Evolutionary conservation across 2,888 invertebrate species (phyloP).

Genomic region (Eugnorisma glareosa): DNA sequence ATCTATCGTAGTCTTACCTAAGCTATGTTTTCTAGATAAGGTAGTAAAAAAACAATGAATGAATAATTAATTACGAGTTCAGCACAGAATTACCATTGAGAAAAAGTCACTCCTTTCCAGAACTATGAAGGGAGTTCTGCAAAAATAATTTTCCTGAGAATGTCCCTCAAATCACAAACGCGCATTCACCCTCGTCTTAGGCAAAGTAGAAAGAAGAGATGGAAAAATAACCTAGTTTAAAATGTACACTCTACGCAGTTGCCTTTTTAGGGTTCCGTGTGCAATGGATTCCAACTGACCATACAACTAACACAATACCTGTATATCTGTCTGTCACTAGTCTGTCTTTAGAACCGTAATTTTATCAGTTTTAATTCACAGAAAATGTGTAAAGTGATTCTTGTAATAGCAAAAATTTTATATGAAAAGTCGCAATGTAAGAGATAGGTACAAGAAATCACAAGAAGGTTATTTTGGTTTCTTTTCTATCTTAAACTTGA

Average conservation of each 20-base stretch:
- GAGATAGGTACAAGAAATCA: neutral
- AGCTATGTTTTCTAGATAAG: no score
- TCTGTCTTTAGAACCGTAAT: neutral
- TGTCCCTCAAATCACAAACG: constrained; percentile 16
- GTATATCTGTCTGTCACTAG: no score
- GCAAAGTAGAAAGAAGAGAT: constrained; percentile 74
- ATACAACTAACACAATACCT: neutral
- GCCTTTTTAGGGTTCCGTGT: constrained; percentile 29
- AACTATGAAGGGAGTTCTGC: neutral
- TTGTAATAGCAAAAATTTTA: neutral
- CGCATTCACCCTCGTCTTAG: constrained; percentile 55
- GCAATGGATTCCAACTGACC: neutral
- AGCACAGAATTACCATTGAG: neutral
- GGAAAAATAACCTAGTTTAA: constrained; percentile 79
- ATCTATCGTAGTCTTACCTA: no score
- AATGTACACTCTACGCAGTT: constrained; percentile 61
- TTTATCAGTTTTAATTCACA: neutral
- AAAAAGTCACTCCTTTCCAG: neutral
- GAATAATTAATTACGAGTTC: neutral
- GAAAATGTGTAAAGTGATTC: neutral
- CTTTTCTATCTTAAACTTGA: neutral
- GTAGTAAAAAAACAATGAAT: no score
- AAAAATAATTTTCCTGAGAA: neutral
- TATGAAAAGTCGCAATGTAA: no score
- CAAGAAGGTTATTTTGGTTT: neutral